Conservation (phyloP, 2,113 vertebrate species). For the Melanotaenia duboulayi region DNA sequence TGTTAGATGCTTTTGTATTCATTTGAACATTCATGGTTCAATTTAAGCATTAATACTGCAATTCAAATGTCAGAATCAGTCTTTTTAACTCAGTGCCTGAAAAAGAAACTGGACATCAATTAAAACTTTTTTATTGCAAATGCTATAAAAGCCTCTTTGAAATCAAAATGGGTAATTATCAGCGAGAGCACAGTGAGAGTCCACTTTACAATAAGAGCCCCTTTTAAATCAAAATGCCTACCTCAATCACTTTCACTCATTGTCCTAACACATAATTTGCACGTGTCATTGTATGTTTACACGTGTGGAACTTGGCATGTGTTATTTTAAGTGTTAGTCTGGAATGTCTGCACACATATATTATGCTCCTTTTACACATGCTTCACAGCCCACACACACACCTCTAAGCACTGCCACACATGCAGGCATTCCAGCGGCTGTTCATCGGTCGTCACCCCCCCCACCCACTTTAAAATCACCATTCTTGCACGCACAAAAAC, state of each 20-base stretch:
- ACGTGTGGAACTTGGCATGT: slow-evolving; percentile 8
- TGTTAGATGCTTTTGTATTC: neutral
- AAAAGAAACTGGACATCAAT: neutral
- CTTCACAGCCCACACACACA: slow-evolving; percentile 8
- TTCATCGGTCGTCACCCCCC: neutral
- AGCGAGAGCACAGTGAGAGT: slow-evolving; percentile 38
- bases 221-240: slow-evolving; percentile 28
- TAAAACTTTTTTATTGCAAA: slow-evolving; percentile 20
- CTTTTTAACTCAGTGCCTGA: neutral
- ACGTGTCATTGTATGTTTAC: slow-evolving; percentile 2
- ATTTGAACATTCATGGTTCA: too few relatives aligned
- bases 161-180: slow-evolving; percentile 30
- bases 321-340: neutral
- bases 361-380: slow-evolving; percentile 1
- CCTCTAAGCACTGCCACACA: slow-evolving; percentile 23
- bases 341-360: neutral
- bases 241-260: slow-evolving; percentile 12
- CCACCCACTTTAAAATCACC: neutral
- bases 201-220: slow-evolving; percentile 42
- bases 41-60: neutral
- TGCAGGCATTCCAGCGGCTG: slow-evolving; percentile 62
- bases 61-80: neutral
- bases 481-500: slow-evolving; percentile 28
- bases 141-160: slow-evolving; percentile 19
- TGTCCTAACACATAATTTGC: slow-evolving; percentile 19